These are phyloP conservation scores for Euglossa dilemma DNA, from an alignment of 1,140 invertebrate species.

Conservation along the genomic window DNA sequence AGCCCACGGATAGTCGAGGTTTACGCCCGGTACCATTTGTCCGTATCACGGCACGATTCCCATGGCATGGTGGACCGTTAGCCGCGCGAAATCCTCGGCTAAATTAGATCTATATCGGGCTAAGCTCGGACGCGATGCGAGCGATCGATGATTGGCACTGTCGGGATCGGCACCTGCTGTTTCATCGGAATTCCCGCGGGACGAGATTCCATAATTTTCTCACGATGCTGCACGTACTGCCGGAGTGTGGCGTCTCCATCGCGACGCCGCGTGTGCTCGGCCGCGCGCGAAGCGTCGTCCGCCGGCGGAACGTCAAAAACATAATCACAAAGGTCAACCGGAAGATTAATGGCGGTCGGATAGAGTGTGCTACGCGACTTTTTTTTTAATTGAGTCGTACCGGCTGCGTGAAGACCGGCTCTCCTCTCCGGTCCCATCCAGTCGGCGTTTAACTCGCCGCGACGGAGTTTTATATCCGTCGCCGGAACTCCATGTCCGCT, in stretches of 20 bases:
- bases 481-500: background rate
- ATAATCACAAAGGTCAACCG: slow-evolving; percentile 67
- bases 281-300: slow-evolving; percentile 18
- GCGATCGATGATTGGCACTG: slow-evolving; percentile 53
- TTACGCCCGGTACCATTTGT: slow-evolving; percentile 53
- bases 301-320: slow-evolving; percentile 56
- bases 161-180: slow-evolving; percentile 64
- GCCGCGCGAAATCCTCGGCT: slow-evolving; percentile 41
- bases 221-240: slow-evolving; percentile 59
- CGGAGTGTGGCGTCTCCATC: slow-evolving; percentile 5
- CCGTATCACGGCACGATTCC: slow-evolving; percentile 64
- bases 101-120: slow-evolving; percentile 68
- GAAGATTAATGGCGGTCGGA: slow-evolving; percentile 64
- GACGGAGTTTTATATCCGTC: slow-evolving; percentile 13
- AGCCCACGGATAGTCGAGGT: slow-evolving; percentile 43
- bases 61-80: slow-evolving; percentile 62
- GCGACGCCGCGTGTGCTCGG: slow-evolving; percentile 42
- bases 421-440: slow-evolving; percentile 1
- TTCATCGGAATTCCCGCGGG: slow-evolving; percentile 58
- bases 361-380: background rate
- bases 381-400: slow-evolving; percentile 26
- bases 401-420: slow-evolving; percentile 35
- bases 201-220: slow-evolving; percentile 67
- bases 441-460: slow-evolving; percentile 12
- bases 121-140: slow-evolving; percentile 56